Evolutionary conservation across 2,888 invertebrate genomes (phyloP), one percentile per base, ranked within the genome.

Genomic region (Terebella lapidaria): DNA sequence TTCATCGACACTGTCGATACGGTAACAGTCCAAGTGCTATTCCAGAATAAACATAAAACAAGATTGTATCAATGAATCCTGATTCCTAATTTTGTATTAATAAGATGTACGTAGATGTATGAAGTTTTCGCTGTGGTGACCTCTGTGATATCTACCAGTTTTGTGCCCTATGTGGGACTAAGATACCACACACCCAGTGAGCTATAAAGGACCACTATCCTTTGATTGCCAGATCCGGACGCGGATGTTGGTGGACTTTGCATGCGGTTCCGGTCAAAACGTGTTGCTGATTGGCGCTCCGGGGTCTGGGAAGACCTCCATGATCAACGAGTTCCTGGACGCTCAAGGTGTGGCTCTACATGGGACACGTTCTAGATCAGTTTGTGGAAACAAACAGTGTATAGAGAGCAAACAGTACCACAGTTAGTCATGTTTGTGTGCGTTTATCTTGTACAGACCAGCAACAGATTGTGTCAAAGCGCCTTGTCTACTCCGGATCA

Each of bases 291-390:
- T 76, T 51, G 80, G 80, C 20, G 76, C 79, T 24, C 75, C 71
- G 58, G 80, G 80, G 10, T 75, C 77, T 57, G 79, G 80, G n/a
- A 80, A 81, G 66, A 78, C 79, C 52, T 70, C 74, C 62, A 72
- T 81, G 54, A 72, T 80, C 58, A 76, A 79, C 65, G 76, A 78
- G 61, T 78, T 79, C 64, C 71, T 79, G 56, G 71, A 75, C 59
- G 65, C 70, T 30, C 75, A 76, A 71, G 79, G 79, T 79, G 65
- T 54, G 51, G 24, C n/a, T n/a, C n/a, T n/a, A n/a, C 28, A 27
- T n/a, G 2, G n/a, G n/a, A n/a, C n/a, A n/a, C n/a, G n/a, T 35
- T 35, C 42, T 10, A 10, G n/a, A n/a, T 35, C 42, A 35, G 42
- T 35, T 35, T 35, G n/a, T n/a, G n/a, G n/a, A n/a, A n/a, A n/a